Base-by-base conservation (phyloP, 2,888 invertebrate species). In the Megamerina dolium region DNA sequence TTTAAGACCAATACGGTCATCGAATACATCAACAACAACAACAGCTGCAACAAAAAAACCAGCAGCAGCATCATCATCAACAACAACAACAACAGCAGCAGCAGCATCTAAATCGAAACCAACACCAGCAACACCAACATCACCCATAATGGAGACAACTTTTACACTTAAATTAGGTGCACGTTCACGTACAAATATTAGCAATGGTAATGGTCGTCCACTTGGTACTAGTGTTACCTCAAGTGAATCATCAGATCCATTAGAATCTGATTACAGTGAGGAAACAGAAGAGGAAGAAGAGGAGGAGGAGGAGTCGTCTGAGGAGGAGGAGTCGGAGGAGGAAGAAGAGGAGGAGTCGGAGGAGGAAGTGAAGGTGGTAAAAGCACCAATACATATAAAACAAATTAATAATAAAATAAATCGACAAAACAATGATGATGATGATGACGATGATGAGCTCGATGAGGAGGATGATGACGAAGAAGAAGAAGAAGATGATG, bases 221-320 rank as follows among this genome's bases (percentile, higher is more conserved):
- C n/a, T 42, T 2, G 50, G 50, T 5, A 49, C 50, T 35, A 64
- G 63, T 46, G 54, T 59, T 27, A 57, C 60, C 18, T 64, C 65
- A 16, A 66, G 66, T 53, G 70, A 68, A 51, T 68, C 68, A 14
- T 70, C 70, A 46, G 70, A 70, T 64, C 68, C 66, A 6, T 46
- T 69, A 16, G 70, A 70, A 49, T 72, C 70, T 2, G 71, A 72
- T 47, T 68, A 59, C 46, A 68, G 68, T 47, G 67, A 66, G 49
- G 68, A 66, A 26, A 54, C 57, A 27, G 58, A 60, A 18, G 61
- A 60, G 30, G 56, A 58, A n/a, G 8, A 23, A 37, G 54, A 59
- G 17, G 49, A 49, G 35, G 50, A 52, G 41, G 51, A 51, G 34
- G 45, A 35, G n/a, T n/a, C n/a, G n/a, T n/a, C n/a, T n/a, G 52